Conservation (phyloP, 1,140 invertebrate species). For the Varroa destructor region DNA sequence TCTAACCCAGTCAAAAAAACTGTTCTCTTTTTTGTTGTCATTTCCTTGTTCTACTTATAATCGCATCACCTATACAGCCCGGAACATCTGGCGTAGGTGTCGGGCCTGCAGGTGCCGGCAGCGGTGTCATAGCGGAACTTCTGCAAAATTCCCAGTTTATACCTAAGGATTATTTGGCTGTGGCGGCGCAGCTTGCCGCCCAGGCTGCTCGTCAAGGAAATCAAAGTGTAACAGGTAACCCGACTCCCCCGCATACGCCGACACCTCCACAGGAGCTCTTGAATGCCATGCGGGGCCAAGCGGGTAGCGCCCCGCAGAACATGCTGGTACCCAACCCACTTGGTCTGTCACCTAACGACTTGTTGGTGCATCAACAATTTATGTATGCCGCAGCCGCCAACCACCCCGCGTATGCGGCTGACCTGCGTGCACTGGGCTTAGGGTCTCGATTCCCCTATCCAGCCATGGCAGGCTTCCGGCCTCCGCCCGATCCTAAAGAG, state of each 20-base stretch:
- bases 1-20: conserved; percentile 2
- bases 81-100: conserved; percentile 8
- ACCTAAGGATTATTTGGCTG: conserved; percentile 34
- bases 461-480: conserved; percentile 24
- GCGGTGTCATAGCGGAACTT: conserved; percentile 40
- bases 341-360: neutral
- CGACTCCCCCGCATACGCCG: conserved; percentile 32
- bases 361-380: conserved; percentile 1
- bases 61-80: neutral
- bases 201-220: conserved; percentile 15
- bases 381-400: neutral
- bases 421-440: too few relatives aligned
- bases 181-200: conserved; percentile 31
- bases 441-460: neutral
- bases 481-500: conserved; percentile 29
- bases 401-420: neutral
- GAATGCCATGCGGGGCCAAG: neutral
- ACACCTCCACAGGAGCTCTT: conserved; percentile 30
- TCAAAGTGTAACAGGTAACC: conserved; percentile 32
- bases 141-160: conserved; percentile 37
- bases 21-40: neutral
- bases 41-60: too few relatives aligned
- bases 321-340: conserved; percentile 7
- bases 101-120: neutral
- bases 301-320: conserved; percentile 4